Evolutionary conservation across 2,888 invertebrate genomes (phyloP), one percentile per base, ranked within the genome.

Genomic region (Acanthopleura granulata): DNA sequence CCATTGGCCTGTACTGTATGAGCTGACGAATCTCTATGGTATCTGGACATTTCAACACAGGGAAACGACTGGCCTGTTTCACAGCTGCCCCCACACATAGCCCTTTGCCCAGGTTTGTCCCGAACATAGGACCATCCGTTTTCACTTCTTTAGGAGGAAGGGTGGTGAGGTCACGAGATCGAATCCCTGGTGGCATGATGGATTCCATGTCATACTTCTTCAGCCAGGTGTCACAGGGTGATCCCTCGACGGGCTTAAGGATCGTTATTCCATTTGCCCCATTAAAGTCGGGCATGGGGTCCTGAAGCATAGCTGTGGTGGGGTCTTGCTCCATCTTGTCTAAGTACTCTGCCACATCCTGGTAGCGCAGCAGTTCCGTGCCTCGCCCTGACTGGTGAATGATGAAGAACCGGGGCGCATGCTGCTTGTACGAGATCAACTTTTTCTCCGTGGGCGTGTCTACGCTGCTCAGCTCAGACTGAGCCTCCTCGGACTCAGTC

Each of bases 401-500:
- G 62, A 90, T 83, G 75, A 90, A 90, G 79, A 89, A 88, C 25
- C 89, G 75, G 16, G 90, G 90, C 49, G 88, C 86, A 78, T 90
- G 90, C 76, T 89, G 85, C 62, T 83, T 85, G 74, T 82, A 88
- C 0, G 80, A 75, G 0, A 79, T 77, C 25, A 87, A 75, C 75
- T 82, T 83, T 75, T 80, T 83, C 22, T 74, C 27, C 4, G 62
- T 30, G 16, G 50, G 40, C 15, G 75, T 81, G 40, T 83, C 84
- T 49, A 82, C 82, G 73, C 79, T 81, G 73, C 81, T 82, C 14
- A 82, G 79, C 72, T 81, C 82, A 12, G 84, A 84, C 4, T 82
- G 62, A 6, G 71, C 40, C 71, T 40, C 71, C 15, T 18, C 71
- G 4, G 71, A 18, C 18, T 81, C 79, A 15, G 78, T 75, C 16